A percentile compares a stretch with the other conserved stretches of the same genome.
phyloP scores from a whole-genome alignment of 2,888 invertebrate genomes.

The Meteorus colon region DNA sequence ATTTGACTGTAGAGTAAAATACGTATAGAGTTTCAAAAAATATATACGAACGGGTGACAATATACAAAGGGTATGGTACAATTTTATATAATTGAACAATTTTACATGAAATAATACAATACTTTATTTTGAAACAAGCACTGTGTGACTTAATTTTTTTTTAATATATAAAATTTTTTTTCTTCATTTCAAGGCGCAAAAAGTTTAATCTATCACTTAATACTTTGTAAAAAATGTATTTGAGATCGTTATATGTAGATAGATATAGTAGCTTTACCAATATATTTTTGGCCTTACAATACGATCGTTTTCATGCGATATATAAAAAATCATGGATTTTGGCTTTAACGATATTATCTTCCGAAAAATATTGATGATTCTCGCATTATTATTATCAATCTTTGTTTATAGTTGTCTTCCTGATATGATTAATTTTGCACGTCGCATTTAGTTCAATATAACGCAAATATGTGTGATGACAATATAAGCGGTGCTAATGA shows the following conservation, averaged over 20 bases:
- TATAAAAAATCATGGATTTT: slow-evolving; percentile 21
- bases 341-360: not conserved
- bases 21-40: not conserved
- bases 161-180: slow-evolving; percentile 1
- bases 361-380: slow-evolving; percentile 22
- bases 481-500: not conserved
- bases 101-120: slow-evolving; percentile 12
- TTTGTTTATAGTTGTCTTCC: not conserved
- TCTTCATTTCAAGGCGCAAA: not conserved
- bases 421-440: slow-evolving; percentile 33
- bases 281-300: not conserved
- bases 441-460: not conserved
- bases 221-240: slow-evolving; percentile 1
- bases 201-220: not conserved
- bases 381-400: slow-evolving; percentile 15
- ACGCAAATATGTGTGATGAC: not conserved
- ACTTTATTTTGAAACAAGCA: slow-evolving; percentile 10
- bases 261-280: slow-evolving; percentile 2
- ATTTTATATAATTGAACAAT: slow-evolving; percentile 11
- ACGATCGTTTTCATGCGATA: slow-evolving; percentile 14
- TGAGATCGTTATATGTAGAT: slow-evolving; percentile 3
- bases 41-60: not conserved
- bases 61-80: not conserved
- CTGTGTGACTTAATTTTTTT: not conserved
- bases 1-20: not conserved